Conservation (phyloP, 2,797 vertebrate genomes). For the Cottoperca gobio region DNA sequence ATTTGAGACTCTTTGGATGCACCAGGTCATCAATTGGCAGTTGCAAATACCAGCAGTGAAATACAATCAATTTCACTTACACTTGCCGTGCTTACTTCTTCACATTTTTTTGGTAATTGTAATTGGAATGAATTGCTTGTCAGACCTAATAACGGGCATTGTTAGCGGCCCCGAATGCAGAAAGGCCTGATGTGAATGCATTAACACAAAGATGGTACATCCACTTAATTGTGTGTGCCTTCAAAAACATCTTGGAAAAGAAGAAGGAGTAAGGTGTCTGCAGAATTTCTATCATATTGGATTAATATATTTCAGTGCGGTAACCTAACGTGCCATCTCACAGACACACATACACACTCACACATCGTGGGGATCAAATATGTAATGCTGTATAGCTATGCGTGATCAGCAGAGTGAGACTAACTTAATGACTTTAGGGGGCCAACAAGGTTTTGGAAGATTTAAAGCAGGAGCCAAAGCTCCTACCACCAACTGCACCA, state of each 20-base stretch:
- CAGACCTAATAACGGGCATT: slow-evolving; percentile 76
- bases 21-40: slow-evolving; percentile 71
- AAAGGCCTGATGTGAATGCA: slow-evolving; percentile 58
- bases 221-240: slow-evolving; percentile 45
- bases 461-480: slow-evolving; percentile 54
- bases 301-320: slow-evolving; percentile 19
- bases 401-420: slow-evolving; percentile 73
- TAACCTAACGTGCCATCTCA: background rate
- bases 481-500: slow-evolving; percentile 39
- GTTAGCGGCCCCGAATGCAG: slow-evolving; percentile 64
- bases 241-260: slow-evolving; percentile 38
- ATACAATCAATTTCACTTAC: slow-evolving; percentile 84
- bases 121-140: slow-evolving; percentile 86
- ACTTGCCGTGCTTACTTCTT: slow-evolving; percentile 71
- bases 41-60: slow-evolving; percentile 69
- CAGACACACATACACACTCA: slow-evolving; percentile 23
- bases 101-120: slow-evolving; percentile 70
- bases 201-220: slow-evolving; percentile 55
- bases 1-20: slow-evolving; percentile 23
- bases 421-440: slow-evolving; percentile 71
- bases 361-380: slow-evolving; percentile 51
- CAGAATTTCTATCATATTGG: slow-evolving; percentile 38
- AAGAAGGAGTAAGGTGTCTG: slow-evolving; percentile 18
- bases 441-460: slow-evolving; percentile 56
- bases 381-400: slow-evolving; percentile 43